Conservation (phyloP, 1,140 invertebrate genomes). For the Nasonia vitripennis region DNA sequence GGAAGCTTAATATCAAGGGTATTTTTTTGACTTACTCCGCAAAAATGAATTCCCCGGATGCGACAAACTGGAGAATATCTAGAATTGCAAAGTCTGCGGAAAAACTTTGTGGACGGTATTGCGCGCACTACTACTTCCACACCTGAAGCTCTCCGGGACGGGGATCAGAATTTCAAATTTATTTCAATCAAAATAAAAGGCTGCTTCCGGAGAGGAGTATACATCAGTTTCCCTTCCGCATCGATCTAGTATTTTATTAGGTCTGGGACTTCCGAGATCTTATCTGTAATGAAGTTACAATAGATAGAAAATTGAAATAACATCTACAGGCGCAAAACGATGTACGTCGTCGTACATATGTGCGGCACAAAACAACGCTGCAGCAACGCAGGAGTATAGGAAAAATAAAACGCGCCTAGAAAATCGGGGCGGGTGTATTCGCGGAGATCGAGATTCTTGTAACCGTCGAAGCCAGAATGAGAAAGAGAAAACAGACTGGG, state of each 20-base stretch:
- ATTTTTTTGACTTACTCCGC: not conserved
- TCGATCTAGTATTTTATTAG: not conserved
- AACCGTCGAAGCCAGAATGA: not conserved
- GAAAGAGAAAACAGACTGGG: not conserved
- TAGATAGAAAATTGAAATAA: not conserved
- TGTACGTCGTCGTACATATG: no score
- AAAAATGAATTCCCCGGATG: not conserved
- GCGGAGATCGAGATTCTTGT: constrained; percentile 24
- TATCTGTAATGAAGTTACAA: not conserved
- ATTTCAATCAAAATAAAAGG: constrained; percentile 1
- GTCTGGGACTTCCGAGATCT: not conserved
- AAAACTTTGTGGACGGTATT: not conserved
- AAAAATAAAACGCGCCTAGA: constrained; percentile 2
- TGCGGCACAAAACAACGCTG: not conserved
- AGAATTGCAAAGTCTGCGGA: constrained; percentile 3
- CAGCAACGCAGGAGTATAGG: not conserved
- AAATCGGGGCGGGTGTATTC: not conserved
- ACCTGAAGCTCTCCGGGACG: not conserved
- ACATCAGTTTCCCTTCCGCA: not conserved
- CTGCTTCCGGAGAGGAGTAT: not conserved
- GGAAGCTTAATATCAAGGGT: not conserved
- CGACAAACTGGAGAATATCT: constrained; percentile 1
- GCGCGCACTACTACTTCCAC: not conserved
- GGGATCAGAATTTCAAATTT: not conserved
- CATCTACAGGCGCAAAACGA: no score